These are phyloP conservation scores for Micromys minutus DNA, from an alignment of 2,113 vertebrate species.

Conservation along the genomic window DNA sequence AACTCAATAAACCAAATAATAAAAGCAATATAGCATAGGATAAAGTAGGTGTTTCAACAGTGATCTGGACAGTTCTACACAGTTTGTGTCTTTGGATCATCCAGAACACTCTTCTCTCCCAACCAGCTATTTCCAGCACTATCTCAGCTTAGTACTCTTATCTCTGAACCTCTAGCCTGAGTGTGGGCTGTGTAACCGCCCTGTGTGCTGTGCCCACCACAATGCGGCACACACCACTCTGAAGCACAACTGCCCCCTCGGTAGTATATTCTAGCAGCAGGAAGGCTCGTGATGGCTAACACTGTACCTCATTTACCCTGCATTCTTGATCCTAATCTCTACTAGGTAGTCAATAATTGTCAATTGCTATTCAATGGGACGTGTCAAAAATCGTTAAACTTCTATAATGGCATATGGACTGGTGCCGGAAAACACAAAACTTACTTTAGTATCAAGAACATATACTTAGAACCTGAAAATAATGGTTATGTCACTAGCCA, in stretches of 20 bases:
- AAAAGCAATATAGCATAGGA: not conserved
- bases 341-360: not conserved
- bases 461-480: not conserved
- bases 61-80: not conserved
- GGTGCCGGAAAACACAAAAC: slow-evolving; percentile 11
- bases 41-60: not conserved
- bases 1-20: not conserved
- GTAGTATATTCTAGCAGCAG: not conserved
- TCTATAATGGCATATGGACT: not conserved
- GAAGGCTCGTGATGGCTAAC: not conserved
- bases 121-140: not conserved
- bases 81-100: not conserved
- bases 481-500: not conserved
- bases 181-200: not conserved
- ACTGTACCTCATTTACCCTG: not conserved
- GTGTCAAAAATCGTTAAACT: not conserved
- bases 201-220: not conserved
- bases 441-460: not conserved
- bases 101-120: not conserved
- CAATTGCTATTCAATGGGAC: not conserved
- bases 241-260: not conserved
- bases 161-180: not conserved
- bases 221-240: not conserved
- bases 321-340: not conserved
- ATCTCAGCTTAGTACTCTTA: not conserved